phyloP scores from a whole-genome alignment of 2,797 vertebrate species.

The Phrynocephalus vlangalii region DNA sequence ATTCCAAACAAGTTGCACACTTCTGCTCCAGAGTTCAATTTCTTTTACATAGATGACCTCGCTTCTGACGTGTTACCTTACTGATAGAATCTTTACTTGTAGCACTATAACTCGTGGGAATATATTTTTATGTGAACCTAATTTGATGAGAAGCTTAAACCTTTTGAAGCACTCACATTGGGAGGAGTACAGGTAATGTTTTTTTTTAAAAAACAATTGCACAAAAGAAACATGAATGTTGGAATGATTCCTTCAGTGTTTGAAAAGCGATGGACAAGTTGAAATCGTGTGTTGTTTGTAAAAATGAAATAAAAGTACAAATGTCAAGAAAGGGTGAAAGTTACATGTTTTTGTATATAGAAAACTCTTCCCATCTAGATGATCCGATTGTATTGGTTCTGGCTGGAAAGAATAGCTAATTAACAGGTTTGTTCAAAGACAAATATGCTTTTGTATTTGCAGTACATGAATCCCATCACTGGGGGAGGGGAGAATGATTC shows the following conservation, averaged over 20 bases:
- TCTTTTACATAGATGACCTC: slow-evolving; percentile 86
- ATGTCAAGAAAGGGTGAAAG: slow-evolving; percentile 81
- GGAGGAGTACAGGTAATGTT: slow-evolving; percentile 92
- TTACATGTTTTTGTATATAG: slow-evolving; percentile 85
- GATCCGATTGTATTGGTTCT: slow-evolving; percentile 80
- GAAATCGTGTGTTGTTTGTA: slow-evolving; percentile 87
- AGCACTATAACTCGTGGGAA: slow-evolving; percentile 94
- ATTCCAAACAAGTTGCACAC: slow-evolving; percentile 83
- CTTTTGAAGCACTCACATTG: slow-evolving; percentile 91
- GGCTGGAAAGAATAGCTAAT: slow-evolving; percentile 79
- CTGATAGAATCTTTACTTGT: slow-evolving; percentile 93
- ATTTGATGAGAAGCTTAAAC: slow-evolving; percentile 86
- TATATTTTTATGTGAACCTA: slow-evolving; percentile 90
- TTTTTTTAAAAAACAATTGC: slow-evolving; percentile 88
- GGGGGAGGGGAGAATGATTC: slow-evolving; percentile 67
- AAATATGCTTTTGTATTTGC: slow-evolving; percentile 76
- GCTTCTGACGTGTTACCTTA: slow-evolving; percentile 88
- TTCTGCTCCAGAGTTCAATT: slow-evolving; percentile 88
- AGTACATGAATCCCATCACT: slow-evolving; percentile 62
- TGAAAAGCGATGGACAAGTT: slow-evolving; percentile 87
- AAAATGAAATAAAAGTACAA: slow-evolving; percentile 80
- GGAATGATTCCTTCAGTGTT: slow-evolving; percentile 92
- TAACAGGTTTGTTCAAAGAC: slow-evolving; percentile 79
- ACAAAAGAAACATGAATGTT: slow-evolving; percentile 99
- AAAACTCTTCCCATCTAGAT: slow-evolving; percentile 80